Conservation (phyloP, 1,140 invertebrate genomes). For the Cyphomyrmex costatus region DNA sequence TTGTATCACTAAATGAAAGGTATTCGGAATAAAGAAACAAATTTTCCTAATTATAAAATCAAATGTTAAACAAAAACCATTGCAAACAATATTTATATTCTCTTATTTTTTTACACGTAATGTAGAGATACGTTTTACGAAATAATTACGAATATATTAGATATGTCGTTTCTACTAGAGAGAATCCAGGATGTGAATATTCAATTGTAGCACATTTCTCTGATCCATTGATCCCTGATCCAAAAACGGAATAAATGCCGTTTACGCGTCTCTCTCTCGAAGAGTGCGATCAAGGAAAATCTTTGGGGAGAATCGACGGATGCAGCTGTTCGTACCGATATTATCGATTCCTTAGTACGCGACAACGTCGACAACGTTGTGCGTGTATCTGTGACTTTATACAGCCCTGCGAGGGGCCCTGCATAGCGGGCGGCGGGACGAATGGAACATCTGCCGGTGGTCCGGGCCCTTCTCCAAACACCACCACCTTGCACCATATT, state of each 20-base stretch:
- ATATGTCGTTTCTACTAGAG: neutral
- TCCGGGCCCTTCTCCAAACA: slow-evolving; percentile 76
- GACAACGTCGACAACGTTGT: slow-evolving; percentile 55
- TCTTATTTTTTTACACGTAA: neutral
- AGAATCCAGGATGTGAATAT: slow-evolving; percentile 5
- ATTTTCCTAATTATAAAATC: neutral
- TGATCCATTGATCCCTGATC: slow-evolving; percentile 12
- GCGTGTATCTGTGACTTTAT: slow-evolving; percentile 75
- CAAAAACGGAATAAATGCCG: slow-evolving; percentile 8
- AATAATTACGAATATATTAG: neutral
- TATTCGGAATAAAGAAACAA: neutral
- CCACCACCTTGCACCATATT: slow-evolving; percentile 79
- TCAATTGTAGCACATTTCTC: slow-evolving; percentile 14
- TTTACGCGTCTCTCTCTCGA: slow-evolving; percentile 39
- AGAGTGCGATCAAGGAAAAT: slow-evolving; percentile 63
- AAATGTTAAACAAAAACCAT: neutral
- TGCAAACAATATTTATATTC: neutral
- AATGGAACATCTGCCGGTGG: slow-evolving; percentile 86
- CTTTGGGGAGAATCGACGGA: slow-evolving; percentile 53
- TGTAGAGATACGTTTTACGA: neutral
- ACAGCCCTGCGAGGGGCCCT: slow-evolving; percentile 79
- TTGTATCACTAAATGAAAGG: too few relatives aligned
- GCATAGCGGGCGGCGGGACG: slow-evolving; percentile 79
- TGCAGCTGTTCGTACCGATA: slow-evolving; percentile 73
- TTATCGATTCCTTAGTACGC: slow-evolving; percentile 70